Evolutionary conservation across 2,113 vertebrate species (phyloP).

Genomic region (Pituophis catenifer): DNA sequence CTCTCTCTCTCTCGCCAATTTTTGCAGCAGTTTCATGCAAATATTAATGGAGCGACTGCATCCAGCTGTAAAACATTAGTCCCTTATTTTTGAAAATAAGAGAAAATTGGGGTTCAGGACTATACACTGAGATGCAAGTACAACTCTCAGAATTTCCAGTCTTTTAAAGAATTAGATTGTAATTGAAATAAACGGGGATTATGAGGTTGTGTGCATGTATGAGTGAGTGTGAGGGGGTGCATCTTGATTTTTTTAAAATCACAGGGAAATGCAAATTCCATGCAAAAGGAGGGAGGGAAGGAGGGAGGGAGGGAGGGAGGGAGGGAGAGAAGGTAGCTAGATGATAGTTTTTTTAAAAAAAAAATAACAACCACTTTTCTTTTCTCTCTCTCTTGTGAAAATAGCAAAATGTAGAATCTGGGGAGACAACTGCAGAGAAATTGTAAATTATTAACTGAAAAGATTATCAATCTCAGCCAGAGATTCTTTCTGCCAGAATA

Average conservation of each 20-base stretch:
- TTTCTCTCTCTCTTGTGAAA: not conserved
- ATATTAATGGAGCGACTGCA: not conserved
- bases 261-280: not conserved
- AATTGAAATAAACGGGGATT: not conserved
- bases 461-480: not conserved
- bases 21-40: not conserved
- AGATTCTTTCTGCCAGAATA: not conserved
- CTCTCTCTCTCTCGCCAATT: not conserved
- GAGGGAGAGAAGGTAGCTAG: too few relatives aligned
- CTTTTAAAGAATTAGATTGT: not conserved
- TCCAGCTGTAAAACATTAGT: not conserved
- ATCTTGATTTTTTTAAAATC: not conserved
- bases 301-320: too few relatives aligned
- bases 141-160: not conserved
- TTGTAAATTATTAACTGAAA: not conserved
- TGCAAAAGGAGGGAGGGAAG: not conserved
- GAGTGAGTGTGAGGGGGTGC: not conserved
- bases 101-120: not conserved
- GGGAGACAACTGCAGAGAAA: not conserved
- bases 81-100: not conserved
- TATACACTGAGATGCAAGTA: not conserved
- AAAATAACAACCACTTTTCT: not conserved
- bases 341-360: not conserved
- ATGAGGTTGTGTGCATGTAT: not conserved
- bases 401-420: not conserved